phyloP scores from a whole-genome alignment of 2,888 invertebrate species.

The Dichetophora obliterata region DNA sequence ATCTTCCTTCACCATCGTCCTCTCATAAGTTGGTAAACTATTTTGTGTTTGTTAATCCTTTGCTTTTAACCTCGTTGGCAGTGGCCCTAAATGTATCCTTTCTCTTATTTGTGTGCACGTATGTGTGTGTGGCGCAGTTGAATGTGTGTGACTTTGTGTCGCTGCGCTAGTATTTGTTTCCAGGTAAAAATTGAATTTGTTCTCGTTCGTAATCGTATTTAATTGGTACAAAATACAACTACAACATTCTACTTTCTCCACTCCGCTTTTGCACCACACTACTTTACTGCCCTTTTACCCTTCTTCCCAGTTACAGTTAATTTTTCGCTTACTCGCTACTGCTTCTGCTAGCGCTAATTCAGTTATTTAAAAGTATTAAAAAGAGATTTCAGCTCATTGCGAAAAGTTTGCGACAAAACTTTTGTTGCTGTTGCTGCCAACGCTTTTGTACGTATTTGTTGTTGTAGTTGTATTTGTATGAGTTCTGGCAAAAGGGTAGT shows the following conservation, averaged over 20 bases:
- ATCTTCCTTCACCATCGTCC: no score
- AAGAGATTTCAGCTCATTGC: slow-evolving; percentile 63
- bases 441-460: neutral
- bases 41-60: slow-evolving; percentile 24
- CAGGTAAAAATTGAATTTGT: slow-evolving; percentile 50
- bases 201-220: slow-evolving; percentile 50
- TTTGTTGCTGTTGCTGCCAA: slow-evolving; percentile 28
- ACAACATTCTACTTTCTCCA: neutral
- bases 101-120: slow-evolving; percentile 23
- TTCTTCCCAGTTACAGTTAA: neutral
- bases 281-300: neutral
- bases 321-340: slow-evolving; percentile 14
- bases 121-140: slow-evolving; percentile 23
- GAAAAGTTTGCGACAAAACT: slow-evolving; percentile 51
- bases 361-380: slow-evolving; percentile 62
- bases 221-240: slow-evolving; percentile 46
- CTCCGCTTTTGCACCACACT: slow-evolving; percentile 7
- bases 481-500: neutral
- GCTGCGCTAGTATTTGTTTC: slow-evolving; percentile 37
- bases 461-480: neutral
- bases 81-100: neutral
- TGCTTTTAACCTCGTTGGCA: neutral
- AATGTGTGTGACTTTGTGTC: slow-evolving; percentile 39
- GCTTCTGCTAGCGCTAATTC: slow-evolving; percentile 53
- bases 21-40: slow-evolving; percentile 21